Evolutionary conservation across 2,797 vertebrate species (phyloP).

Genomic region (Chrysocyon brachyurus): DNA sequence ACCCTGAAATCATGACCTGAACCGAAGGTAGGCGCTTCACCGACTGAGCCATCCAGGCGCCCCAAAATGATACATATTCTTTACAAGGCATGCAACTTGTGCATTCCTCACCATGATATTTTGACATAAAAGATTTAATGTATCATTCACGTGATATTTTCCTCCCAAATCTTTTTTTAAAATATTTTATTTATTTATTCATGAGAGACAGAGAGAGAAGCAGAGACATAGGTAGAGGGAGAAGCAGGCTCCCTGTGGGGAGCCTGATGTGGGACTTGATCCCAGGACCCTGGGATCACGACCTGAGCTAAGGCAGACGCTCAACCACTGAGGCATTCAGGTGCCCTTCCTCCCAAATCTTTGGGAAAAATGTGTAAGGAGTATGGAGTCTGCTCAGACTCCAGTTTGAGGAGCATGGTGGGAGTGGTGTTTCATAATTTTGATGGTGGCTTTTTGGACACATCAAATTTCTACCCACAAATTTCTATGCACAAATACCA

Average conservation of each 20-base stretch:
- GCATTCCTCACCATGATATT: background rate
- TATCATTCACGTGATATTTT: background rate
- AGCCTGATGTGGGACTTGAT: too few species aligned
- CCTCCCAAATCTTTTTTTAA: background rate
- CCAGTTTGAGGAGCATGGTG: background rate
- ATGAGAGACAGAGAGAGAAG: too few species aligned
- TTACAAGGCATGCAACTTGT: background rate
- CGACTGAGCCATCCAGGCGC: background rate
- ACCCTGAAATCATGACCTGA: background rate
- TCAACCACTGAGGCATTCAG: too few species aligned
- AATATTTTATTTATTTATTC: too few species aligned
- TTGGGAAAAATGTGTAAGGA: conserved; percentile 39
- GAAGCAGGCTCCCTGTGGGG: too few species aligned
- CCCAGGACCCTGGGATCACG: too few species aligned
- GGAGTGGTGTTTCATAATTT: background rate
- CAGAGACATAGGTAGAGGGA: too few species aligned
- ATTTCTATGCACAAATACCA: background rate
- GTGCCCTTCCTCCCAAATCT: background rate
- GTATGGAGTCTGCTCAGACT: background rate
- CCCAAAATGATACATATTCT: background rate
- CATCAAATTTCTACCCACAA: background rate
- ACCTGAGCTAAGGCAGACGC: too few species aligned
- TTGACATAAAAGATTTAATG: conserved; percentile 32
- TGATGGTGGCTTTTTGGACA: background rate
- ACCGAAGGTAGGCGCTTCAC: background rate